Conservation (phyloP, 2,113 vertebrate species). For the Danio rerio region DNA sequence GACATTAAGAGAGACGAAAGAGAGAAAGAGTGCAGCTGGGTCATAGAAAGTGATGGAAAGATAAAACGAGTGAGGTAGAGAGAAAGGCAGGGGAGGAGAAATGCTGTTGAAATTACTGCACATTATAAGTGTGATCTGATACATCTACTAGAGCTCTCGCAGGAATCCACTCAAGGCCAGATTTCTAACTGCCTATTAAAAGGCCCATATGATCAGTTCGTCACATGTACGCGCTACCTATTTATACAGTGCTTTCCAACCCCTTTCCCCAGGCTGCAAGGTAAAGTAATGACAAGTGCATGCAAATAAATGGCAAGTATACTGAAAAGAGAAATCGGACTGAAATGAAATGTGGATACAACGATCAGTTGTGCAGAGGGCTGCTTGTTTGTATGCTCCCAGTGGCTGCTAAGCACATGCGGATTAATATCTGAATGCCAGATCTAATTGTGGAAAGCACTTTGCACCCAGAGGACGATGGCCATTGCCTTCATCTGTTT, state of each 20-base stretch:
- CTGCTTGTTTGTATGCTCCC: constrained; percentile 22
- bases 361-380: neutral
- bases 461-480: constrained; percentile 47
- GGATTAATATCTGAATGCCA: constrained; percentile 52
- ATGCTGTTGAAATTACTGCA: constrained; percentile 63
- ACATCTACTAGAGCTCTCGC: neutral
- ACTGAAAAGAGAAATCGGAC: constrained; percentile 27
- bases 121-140: constrained; percentile 62
- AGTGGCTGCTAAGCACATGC: constrained; percentile 47
- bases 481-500: constrained; percentile 48
- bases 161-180: constrained; percentile 10
- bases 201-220: constrained; percentile 11
- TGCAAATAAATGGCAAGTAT: neutral
- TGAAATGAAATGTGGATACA: constrained; percentile 17
- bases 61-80: neutral
- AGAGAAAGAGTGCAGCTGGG: constrained; percentile 45
- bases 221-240: neutral
- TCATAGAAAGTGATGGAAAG: constrained; percentile 31
- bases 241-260: neutral
- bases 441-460: constrained; percentile 46
- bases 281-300: neutral
- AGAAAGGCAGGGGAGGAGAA: constrained; percentile 54
- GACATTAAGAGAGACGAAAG: constrained; percentile 64
- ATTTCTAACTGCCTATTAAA: constrained; percentile 6
- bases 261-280: neutral